Percentiles rank a stretch among this genome's conserved stretches.
Conservation (phyloP, 2,888 invertebrate species). For the Marronus borbonicus region DNA sequence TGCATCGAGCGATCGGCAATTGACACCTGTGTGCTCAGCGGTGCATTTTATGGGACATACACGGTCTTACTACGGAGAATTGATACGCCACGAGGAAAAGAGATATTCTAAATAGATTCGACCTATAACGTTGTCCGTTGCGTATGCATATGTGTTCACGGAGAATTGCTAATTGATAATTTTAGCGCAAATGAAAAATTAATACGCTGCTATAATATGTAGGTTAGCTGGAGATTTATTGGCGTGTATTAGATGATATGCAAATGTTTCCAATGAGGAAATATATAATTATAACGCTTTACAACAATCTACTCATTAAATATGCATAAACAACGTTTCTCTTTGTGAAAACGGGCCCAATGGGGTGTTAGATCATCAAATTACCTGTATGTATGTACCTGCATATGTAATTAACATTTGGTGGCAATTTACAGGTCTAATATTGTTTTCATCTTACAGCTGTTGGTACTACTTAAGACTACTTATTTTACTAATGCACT, state of each 20-base stretch:
- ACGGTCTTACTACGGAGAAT: neutral
- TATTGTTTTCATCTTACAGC: too few relatives aligned
- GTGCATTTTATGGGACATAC: conserved; percentile 41
- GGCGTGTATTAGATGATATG: neutral
- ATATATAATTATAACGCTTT: neutral
- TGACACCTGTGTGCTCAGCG: conserved; percentile 45
- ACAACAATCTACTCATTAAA: neutral
- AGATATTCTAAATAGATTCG: neutral
- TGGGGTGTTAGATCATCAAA: too few relatives aligned
- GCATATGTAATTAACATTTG: too few relatives aligned
- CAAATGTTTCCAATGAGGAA: conserved; percentile 11
- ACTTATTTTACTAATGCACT: too few relatives aligned
- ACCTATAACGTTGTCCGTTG: neutral
- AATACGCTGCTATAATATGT: neutral
- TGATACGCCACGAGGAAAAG: neutral
- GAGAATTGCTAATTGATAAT: conserved; percentile 15
- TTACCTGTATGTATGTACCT: too few relatives aligned
- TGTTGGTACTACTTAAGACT: too few relatives aligned
- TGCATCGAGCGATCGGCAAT: conserved; percentile 18
- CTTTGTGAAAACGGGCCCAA: neutral
- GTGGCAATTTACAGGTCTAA: too few relatives aligned
- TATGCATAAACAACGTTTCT: neutral
- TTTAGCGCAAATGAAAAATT: conserved; percentile 6
- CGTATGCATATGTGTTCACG: conserved; percentile 9
- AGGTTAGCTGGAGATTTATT: conserved; percentile 11